Percentiles rank a stretch among this genome's conserved stretches.
These are phyloP conservation scores for Ylistrum balloti DNA, from an alignment of 1,140 invertebrate genomes.

Conservation along the genomic window DNA sequence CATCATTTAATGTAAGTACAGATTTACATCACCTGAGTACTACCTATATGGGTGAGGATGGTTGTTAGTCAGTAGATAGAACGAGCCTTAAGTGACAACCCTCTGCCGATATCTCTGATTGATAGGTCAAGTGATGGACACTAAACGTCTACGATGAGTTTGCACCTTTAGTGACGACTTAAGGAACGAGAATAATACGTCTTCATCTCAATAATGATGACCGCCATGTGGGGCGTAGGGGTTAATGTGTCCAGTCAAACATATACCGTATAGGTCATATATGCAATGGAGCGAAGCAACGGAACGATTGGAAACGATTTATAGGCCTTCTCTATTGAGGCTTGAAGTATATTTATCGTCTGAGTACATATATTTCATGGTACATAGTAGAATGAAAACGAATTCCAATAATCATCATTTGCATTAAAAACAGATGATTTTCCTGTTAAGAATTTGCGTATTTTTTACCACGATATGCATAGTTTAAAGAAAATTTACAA, in stretches of 20 bases:
- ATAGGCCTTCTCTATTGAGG: too few relatives aligned
- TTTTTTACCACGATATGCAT: too few relatives aligned
- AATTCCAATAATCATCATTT: too few relatives aligned
- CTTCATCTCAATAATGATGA: not conserved
- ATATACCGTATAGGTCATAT: not conserved
- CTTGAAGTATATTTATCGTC: too few relatives aligned
- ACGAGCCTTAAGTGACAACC: not conserved
- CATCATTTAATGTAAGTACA: not conserved
- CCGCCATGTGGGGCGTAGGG: constrained; percentile 2
- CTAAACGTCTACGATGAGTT: constrained; percentile 19
- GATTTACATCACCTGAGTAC: not conserved
- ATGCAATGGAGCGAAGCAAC: not conserved
- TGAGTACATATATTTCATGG: too few relatives aligned
- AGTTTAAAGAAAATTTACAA: too few relatives aligned
- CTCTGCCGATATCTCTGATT: not conserved
- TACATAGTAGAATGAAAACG: too few relatives aligned
- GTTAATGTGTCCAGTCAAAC: not conserved
- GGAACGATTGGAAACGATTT: too few relatives aligned
- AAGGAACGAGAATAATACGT: not conserved
- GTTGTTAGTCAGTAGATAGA: not conserved
- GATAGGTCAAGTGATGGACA: constrained; percentile 3
- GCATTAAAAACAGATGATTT: too few relatives aligned
- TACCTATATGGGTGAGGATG: not conserved
- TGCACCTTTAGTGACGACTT: constrained; percentile 1
- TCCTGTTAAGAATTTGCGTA: too few relatives aligned